Percentiles rank a stretch among this genome's conserved stretches.
These are phyloP conservation scores for Madoqua kirkii DNA, from an alignment of 2,113 vertebrate genomes.

Conservation along the genomic window DNA sequence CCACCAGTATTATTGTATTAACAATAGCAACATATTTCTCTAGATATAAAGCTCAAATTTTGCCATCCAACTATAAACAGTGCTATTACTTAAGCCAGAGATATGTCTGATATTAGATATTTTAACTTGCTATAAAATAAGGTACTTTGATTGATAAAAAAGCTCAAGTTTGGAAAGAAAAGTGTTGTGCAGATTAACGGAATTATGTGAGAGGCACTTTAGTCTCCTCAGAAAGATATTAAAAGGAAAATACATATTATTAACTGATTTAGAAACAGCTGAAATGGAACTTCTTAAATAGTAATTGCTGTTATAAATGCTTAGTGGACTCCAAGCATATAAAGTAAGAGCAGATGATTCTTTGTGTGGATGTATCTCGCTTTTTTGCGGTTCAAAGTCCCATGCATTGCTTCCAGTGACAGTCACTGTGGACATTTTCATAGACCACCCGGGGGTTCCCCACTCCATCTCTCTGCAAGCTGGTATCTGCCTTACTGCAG, in stretches of 20 bases:
- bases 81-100: conserved; percentile 45
- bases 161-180: conserved; percentile 49
- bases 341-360: not conserved
- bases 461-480: not conserved
- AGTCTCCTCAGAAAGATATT: conserved; percentile 42
- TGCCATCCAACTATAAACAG: conserved; percentile 36
- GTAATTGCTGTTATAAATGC: conserved; percentile 46
- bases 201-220: conserved; percentile 56
- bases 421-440: not conserved
- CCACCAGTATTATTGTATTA: not conserved
- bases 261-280: conserved; percentile 49
- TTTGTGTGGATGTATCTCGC: not conserved
- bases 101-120: conserved; percentile 50
- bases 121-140: conserved; percentile 59
- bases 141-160: conserved; percentile 42
- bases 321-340: not conserved
- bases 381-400: not conserved
- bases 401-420: not conserved
- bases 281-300: conserved; percentile 55
- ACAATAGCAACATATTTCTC: not conserved
- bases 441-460: too few relatives aligned
- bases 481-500: not conserved
- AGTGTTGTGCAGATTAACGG: conserved; percentile 52
- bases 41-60: not conserved
- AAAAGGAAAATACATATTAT: conserved; percentile 63